phyloP scores from a whole-genome alignment of 2,888 invertebrate species.

The Orchesellides sinensis region DNA sequence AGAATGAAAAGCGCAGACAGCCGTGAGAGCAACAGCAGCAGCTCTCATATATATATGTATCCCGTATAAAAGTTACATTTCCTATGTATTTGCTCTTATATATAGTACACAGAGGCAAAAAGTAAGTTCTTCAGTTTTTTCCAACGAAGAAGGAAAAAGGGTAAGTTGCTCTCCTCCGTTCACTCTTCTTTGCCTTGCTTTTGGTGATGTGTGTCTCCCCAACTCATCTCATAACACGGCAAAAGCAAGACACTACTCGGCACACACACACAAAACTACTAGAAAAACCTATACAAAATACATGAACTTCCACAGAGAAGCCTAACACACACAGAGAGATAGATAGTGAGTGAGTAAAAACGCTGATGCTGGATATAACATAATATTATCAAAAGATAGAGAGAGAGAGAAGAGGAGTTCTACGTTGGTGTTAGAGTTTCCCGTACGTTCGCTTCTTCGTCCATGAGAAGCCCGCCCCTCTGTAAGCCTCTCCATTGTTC shows the following conservation, averaged over 20 bases:
- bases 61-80: too few relatives aligned
- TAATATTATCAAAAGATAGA: too few relatives aligned
- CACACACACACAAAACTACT: not conserved
- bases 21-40: constrained; percentile 44
- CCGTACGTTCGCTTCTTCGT: constrained; percentile 53
- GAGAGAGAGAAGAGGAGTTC: too few relatives aligned
- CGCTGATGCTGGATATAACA: too few relatives aligned
- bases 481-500: constrained; percentile 62
- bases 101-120: constrained; percentile 14
- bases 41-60: too few relatives aligned
- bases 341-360: too few relatives aligned
- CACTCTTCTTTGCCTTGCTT: constrained; percentile 24
- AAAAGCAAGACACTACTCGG: too few relatives aligned
- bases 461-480: constrained; percentile 60
- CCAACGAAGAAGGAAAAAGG: constrained; percentile 25
- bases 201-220: constrained; percentile 31
- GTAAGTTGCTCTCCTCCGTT: constrained; percentile 51
- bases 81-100: too few relatives aligned
- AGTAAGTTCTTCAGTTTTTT: constrained; percentile 38
- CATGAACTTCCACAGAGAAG: constrained; percentile 24
- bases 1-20: constrained; percentile 47
- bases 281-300: constrained; percentile 37
- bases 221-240: constrained; percentile 45
- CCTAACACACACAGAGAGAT: constrained; percentile 37
- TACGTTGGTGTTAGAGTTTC: constrained; percentile 61